A percentile compares a stretch with the other conserved stretches of the same genome.
phyloP scores from a whole-genome alignment of 2,888 invertebrate species.

The Orthosia cruda region DNA sequence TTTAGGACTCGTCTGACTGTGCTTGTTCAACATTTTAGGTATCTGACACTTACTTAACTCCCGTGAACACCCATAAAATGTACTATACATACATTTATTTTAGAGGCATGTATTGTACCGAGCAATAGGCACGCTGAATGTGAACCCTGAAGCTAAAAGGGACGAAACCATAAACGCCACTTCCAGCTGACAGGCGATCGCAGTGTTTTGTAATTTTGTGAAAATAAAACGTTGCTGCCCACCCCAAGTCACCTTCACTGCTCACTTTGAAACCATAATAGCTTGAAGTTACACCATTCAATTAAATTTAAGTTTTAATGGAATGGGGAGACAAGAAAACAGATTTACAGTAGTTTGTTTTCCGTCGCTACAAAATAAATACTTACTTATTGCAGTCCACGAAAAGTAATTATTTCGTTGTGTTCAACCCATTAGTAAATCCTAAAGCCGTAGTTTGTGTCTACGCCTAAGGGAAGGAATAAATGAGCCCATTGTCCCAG shows the following conservation, averaged over 20 bases:
- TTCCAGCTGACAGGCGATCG: constrained; percentile 3
- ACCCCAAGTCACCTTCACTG: too few species aligned
- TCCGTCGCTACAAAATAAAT: constrained; percentile 41
- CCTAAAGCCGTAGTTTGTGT: constrained; percentile 82
- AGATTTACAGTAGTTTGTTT: constrained; percentile 28
- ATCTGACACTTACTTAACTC: constrained; percentile 46
- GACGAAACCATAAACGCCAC: not conserved
- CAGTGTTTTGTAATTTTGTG: constrained; percentile 13
- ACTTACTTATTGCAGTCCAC: constrained; percentile 69
- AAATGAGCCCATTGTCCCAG: constrained; percentile 87
- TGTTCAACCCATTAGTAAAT: constrained; percentile 84
- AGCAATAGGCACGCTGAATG: not conserved
- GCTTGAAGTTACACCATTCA: constrained; percentile 14
- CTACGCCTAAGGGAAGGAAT: constrained; percentile 87
- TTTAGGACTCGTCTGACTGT: constrained; percentile 50
- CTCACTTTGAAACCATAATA: constrained; percentile 25
- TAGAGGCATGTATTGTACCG: not conserved
- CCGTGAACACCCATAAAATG: constrained; percentile 24
- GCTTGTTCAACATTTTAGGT: constrained; percentile 39
- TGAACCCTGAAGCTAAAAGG: constrained; percentile 8
- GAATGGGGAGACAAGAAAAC: constrained; percentile 4
- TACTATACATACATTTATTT: constrained; percentile 3
- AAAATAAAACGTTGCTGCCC: not conserved
- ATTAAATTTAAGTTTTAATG: too few species aligned
- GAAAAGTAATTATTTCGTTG: constrained; percentile 83